Evolutionary conservation across 2,797 vertebrate species (phyloP).

Genomic region (Gorsachius magnificus): DNA sequence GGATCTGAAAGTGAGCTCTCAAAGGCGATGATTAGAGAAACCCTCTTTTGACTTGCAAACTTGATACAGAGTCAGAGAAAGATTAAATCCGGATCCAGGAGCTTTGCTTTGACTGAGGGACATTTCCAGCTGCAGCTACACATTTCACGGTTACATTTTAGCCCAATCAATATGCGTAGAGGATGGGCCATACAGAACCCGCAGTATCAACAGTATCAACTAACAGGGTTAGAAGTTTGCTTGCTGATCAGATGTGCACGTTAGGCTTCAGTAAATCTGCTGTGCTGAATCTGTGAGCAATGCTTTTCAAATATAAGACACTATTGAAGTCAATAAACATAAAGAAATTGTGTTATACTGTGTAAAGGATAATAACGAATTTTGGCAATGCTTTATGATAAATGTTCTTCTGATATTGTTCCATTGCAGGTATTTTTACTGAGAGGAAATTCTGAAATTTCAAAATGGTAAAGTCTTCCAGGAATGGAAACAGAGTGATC

Average conservation of each 20-base stretch:
- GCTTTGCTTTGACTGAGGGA: background rate
- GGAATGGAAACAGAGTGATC: background rate
- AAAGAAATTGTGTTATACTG: background rate
- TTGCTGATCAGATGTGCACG: background rate
- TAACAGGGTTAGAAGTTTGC: background rate
- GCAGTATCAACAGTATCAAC: background rate
- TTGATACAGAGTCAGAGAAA: background rate
- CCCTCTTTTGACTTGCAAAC: conserved; percentile 15
- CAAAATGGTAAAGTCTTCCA: background rate
- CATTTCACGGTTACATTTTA: background rate
- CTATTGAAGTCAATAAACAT: background rate
- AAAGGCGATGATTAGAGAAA: background rate
- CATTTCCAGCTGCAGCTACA: background rate
- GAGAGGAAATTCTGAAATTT: background rate
- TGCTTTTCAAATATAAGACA: background rate
- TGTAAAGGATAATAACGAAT: background rate
- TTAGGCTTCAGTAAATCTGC: conserved; percentile 15
- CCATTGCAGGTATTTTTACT: background rate
- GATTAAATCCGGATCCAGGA: background rate
- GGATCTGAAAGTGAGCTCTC: conserved; percentile 16
- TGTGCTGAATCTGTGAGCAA: background rate
- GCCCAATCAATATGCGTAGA: background rate
- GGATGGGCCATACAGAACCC: background rate
- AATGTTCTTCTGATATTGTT: background rate
- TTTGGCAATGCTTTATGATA: background rate